Evolutionary conservation across 1,140 invertebrate genomes (phyloP), one percentile per base, ranked within the genome.

Genomic region (Sycobia sp.): DNA sequence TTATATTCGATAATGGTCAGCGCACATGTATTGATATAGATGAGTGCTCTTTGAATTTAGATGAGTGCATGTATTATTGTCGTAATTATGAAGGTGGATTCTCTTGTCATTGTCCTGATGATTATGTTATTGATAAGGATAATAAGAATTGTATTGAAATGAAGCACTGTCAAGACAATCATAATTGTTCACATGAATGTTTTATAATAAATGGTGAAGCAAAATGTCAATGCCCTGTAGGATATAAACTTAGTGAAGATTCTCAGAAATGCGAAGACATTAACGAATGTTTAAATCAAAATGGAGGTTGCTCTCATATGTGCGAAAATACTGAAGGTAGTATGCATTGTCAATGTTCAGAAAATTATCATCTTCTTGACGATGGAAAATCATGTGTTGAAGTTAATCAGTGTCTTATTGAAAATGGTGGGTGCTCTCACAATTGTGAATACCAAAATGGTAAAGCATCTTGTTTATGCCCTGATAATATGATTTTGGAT

Each of bases 401-500:
- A 69, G 79, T 88, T 20, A 82, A 89, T 69, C 86, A 88, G 61
- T 89, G 89, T 70, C 58, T 74, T 3, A 70, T 80, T 10, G 80
- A 84, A 29, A 86, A 86, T 53, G 85, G 84, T 0, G 80, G 80
- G 0, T 87, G 86, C 64, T 84, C 84, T 4, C 82, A 84, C 54
- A 69, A 73, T 50, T 84, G 82, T 50, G 66, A 71, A 7, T 84
- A 83, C 63, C 73, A 78, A 13, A 75, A 81, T 18, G 79, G 77
- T 11, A 80, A 68, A 16, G 80, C 75, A 38, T 73, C 69, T n/a
- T 91, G 90, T 73, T 78, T 79, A 25, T 92, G 90, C 72, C 87
- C 88, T 0, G 74, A 78, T 8, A 92, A 90, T 1, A 94, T 93
- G 78, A 86, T 88, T 55, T 82, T 93, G 0, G 25, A 55, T 0